These are phyloP conservation scores for Baronia brevicornis DNA, from an alignment of 2,888 invertebrate species.

Conservation along the genomic window DNA sequence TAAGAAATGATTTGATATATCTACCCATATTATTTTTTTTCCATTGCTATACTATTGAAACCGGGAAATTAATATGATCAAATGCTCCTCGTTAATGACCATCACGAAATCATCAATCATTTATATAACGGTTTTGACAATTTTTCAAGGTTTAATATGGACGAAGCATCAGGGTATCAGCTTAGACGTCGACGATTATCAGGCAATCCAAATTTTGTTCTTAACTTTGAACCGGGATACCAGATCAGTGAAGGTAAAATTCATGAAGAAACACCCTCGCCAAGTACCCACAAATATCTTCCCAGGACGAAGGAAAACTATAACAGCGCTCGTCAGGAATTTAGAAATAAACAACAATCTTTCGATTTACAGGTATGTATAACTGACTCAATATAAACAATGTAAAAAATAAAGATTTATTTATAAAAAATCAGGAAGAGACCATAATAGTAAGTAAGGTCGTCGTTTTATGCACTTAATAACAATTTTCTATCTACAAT, in stretches of 20 bases:
- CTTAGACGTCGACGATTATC: constrained; percentile 56
- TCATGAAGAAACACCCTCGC: constrained; percentile 56
- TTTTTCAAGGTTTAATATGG: constrained; percentile 31
- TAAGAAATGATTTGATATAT: too few species aligned
- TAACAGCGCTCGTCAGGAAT: constrained; percentile 50
- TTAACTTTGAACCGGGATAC: constrained; percentile 54
- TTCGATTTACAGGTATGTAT: constrained; percentile 61
- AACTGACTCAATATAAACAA: not conserved
- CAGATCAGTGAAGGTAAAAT: constrained; percentile 53
- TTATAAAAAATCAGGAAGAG: not conserved
- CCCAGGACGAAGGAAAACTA: constrained; percentile 35
- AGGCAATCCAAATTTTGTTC: constrained; percentile 46
- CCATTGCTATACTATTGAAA: too few species aligned
- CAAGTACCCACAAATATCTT: constrained; percentile 46
- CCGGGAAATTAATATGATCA: too few species aligned
- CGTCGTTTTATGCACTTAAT: too few species aligned
- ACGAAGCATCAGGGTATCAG: constrained; percentile 50
- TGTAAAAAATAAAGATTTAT: not conserved
- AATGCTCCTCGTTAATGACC: too few species aligned
- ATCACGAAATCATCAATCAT: too few species aligned
- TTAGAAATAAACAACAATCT: constrained; percentile 67
- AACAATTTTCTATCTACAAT: too few species aligned
- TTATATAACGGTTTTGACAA: not conserved
- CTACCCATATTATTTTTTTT: too few species aligned
- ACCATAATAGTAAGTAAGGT: too few species aligned